Evolutionary conservation across 2,888 invertebrate genomes (phyloP).

Genomic region (Harmothoe impar): DNA sequence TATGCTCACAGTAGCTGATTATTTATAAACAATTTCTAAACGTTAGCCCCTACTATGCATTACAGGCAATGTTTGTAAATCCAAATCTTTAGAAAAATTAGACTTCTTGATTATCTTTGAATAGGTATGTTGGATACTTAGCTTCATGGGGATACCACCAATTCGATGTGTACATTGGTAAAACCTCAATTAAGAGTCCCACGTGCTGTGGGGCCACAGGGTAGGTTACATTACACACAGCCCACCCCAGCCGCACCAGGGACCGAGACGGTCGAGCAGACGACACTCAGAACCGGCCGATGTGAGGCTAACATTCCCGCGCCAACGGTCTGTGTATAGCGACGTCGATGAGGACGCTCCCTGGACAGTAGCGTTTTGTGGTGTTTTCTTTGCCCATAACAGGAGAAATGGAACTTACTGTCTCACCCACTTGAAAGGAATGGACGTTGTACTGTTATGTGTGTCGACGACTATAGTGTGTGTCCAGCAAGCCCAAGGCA

Average conservation of each 20-base stretch:
- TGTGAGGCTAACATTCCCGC: background rate
- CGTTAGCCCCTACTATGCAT: too few relatives aligned
- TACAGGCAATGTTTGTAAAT: background rate
- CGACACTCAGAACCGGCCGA: background rate
- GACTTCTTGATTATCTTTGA: background rate
- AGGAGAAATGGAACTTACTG: background rate
- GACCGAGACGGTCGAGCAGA: background rate
- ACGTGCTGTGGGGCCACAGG: too few relatives aligned
- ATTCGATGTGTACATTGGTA: too few relatives aligned
- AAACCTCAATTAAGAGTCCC: too few relatives aligned
- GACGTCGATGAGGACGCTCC: constrained; percentile 10
- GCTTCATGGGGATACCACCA: too few relatives aligned
- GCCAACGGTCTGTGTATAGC: background rate
- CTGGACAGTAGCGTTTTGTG: background rate
- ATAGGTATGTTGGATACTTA: too few relatives aligned
- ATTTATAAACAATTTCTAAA: too few relatives aligned
- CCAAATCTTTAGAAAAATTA: background rate
- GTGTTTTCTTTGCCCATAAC: background rate
- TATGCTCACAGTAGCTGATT: too few relatives aligned
- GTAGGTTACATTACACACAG: too few relatives aligned
- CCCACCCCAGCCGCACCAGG: background rate
- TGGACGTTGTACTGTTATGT: constrained; percentile 42
- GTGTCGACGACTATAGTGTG: background rate
- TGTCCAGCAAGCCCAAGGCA: background rate
- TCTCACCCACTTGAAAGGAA: background rate